Conservation (phyloP, 2,797 vertebrate genomes). For the Tangara arthus region DNA sequence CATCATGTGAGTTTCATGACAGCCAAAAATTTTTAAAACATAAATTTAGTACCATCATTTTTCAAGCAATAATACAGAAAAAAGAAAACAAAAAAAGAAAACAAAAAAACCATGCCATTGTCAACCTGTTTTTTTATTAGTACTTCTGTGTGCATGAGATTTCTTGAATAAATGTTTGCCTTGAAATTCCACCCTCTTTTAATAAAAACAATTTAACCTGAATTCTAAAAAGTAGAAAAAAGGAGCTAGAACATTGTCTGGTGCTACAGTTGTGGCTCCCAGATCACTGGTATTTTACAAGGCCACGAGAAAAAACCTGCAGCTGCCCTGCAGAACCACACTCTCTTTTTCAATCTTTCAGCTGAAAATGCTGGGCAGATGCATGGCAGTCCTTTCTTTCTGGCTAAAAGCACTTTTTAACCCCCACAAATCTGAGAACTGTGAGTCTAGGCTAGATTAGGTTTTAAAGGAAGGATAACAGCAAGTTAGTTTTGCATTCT, state of each 20-base stretch:
- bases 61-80: background rate
- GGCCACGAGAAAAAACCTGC: background rate
- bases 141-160: background rate
- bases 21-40: background rate
- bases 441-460: background rate
- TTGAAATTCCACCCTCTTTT: background rate
- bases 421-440: background rate
- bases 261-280: background rate
- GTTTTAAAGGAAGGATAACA: background rate
- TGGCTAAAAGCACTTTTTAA: background rate
- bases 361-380: background rate
- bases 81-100: too few species aligned
- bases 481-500: background rate
- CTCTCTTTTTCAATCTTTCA: background rate
- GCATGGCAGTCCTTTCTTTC: background rate
- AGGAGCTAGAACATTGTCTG: background rate
- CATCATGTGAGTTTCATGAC: background rate
- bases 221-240: background rate
- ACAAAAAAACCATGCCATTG: background rate
- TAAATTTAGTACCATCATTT: background rate
- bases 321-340: background rate
- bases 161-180: background rate
- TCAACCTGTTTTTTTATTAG: background rate
- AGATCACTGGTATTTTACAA: background rate
- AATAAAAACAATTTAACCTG: background rate